Evolutionary conservation across 2,113 vertebrate species (phyloP).

Genomic region (Delphinus delphis): DNA sequence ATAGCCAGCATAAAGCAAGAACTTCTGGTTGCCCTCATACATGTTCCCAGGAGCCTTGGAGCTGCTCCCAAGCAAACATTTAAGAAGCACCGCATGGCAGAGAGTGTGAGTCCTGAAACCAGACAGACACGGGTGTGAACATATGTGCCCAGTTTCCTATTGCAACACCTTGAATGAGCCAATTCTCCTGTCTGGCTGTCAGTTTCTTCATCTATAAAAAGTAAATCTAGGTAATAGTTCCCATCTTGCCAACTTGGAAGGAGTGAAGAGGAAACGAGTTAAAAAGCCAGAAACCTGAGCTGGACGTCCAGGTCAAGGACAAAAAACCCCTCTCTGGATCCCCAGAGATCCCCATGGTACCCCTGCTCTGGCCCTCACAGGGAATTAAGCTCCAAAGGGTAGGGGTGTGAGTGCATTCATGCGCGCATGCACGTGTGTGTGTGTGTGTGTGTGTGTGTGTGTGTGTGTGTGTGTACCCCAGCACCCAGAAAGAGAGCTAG

Average conservation of each 20-base stretch:
- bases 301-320: accelerated
- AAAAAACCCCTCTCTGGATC: too few species aligned
- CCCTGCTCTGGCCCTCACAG: not conserved
- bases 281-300: not conserved
- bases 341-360: not conserved
- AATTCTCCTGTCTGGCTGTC: not conserved
- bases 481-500: too few species aligned
- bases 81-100: accelerated
- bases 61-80: not conserved
- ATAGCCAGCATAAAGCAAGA: not conserved
- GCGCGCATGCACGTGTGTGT: too few species aligned
- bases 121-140: not conserved
- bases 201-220: not conserved
- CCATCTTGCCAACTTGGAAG: not conserved
- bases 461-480: not conserved
- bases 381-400: not conserved
- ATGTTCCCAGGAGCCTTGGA: not conserved
- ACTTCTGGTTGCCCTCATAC: not conserved
- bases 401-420: not conserved
- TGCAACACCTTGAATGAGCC: not conserved
- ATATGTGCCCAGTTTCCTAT: not conserved
- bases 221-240: not conserved
- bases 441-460: too few species aligned
- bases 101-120: not conserved
- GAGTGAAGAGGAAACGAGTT: not conserved